phyloP scores from a whole-genome alignment of 2,113 vertebrate species.

The Charina bottae region DNA sequence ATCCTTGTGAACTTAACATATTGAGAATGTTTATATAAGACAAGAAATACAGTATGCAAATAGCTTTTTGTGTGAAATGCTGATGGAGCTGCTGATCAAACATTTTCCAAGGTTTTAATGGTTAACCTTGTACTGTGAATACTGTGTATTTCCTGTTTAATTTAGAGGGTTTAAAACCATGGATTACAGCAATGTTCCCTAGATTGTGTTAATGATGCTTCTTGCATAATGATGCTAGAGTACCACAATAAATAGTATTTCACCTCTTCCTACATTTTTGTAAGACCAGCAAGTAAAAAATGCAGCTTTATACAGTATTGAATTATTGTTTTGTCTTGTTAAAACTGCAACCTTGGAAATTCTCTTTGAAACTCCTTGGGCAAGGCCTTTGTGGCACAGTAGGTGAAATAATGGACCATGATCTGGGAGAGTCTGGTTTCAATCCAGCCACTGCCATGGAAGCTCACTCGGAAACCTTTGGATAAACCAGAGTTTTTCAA shows the following conservation, averaged over 20 bases:
- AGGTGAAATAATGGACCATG: not conserved
- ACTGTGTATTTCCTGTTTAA: not conserved
- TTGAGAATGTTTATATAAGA: not conserved
- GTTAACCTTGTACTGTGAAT: not conserved
- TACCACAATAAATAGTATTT: not conserved
- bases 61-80: slow-evolving; percentile 34
- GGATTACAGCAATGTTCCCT: not conserved
- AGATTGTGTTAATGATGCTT: not conserved
- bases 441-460: not conserved
- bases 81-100: not conserved
- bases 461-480: too few species aligned
- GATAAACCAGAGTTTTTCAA: too few species aligned
- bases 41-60: not conserved
- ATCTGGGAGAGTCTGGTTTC: not conserved
- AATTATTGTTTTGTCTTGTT: not conserved
- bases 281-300: not conserved
- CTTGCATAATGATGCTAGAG: not conserved
- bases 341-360: not conserved
- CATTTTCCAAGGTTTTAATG: not conserved
- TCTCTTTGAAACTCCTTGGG: not conserved
- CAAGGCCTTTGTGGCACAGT: not conserved
- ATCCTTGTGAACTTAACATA: slow-evolving; percentile 30
- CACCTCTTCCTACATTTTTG: not conserved
- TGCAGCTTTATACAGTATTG: not conserved
- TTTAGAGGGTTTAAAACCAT: not conserved